phyloP scores from a whole-genome alignment of 2,888 invertebrate species.

The Lycaena phlaeas region DNA sequence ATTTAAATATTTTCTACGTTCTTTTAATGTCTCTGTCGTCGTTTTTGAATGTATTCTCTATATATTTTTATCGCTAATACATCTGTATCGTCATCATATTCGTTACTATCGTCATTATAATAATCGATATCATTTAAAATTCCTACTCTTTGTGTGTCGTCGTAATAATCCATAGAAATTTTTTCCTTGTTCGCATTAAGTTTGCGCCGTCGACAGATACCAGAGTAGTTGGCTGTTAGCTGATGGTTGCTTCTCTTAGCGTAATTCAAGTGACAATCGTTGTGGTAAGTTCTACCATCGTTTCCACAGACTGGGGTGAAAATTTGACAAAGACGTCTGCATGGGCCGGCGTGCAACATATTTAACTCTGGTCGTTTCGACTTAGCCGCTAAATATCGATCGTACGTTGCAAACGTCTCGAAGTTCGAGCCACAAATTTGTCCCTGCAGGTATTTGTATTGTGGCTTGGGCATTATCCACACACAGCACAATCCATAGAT shows the following conservation, averaged over 20 bases:
- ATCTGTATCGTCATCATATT: no score
- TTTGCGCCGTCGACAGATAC: conserved; percentile 10
- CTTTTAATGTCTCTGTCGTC: no score
- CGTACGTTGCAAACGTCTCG: conserved; percentile 17
- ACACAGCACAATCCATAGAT: no score
- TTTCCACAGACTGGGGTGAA: conserved; percentile 22
- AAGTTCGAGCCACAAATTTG: conserved; percentile 23
- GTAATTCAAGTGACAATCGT: conserved; percentile 22
- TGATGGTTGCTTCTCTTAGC: conserved; percentile 11
- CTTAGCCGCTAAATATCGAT: conserved; percentile 15
- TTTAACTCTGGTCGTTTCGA: conserved; percentile 16
- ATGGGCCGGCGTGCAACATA: conserved; percentile 18
- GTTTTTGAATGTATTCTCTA: no score
- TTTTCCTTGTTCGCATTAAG: neutral
- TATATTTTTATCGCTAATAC: no score
- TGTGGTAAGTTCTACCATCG: conserved; percentile 21
- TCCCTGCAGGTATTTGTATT: neutral
- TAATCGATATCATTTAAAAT: no score
- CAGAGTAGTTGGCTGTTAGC: no score
- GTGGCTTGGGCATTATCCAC: neutral
- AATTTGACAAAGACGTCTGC: conserved; percentile 21
- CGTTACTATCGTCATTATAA: no score
- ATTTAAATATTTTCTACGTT: no score
- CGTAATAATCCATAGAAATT: neutral
- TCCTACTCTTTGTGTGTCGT: no score